Evolutionary conservation across 2,113 vertebrate genomes (phyloP).

Genomic region (Amia ocellicauda): DNA sequence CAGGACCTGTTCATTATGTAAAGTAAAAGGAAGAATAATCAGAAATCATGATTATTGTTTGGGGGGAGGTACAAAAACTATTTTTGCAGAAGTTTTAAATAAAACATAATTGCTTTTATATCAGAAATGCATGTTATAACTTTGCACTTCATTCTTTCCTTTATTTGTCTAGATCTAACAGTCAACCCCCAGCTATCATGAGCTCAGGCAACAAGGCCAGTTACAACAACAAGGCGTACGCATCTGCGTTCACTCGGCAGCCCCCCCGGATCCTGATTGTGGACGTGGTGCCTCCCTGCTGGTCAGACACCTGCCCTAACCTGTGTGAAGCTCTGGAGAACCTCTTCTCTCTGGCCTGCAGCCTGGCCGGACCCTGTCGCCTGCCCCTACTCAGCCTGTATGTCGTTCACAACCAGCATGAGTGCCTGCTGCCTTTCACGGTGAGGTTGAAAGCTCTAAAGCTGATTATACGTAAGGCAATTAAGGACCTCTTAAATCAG

Average conservation of each 20-base stretch:
- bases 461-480: too few relatives aligned
- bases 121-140: too few relatives aligned
- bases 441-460: constrained; percentile 50
- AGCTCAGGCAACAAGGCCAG: constrained; percentile 44
- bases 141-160: too few relatives aligned
- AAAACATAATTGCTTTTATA: too few relatives aligned
- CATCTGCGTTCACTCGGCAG: constrained; percentile 53
- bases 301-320: constrained; percentile 64
- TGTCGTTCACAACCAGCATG: constrained; percentile 73
- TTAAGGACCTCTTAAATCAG: too few relatives aligned
- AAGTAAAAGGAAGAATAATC: too few relatives aligned
- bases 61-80: too few relatives aligned
- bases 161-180: not conserved
- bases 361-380: constrained; percentile 73
- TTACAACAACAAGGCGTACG: constrained; percentile 36
- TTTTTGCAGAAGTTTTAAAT: too few relatives aligned
- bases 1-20: too few relatives aligned
- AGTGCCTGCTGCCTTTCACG: constrained; percentile 88
- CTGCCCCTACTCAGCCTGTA: constrained; percentile 85
- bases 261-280: constrained; percentile 74
- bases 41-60: too few relatives aligned
- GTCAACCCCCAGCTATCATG: constrained; percentile 30
- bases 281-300: constrained; percentile 71
- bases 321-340: constrained; percentile 86
- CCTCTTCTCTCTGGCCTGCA: constrained; percentile 73